These are phyloP conservation scores for Halcyon smyrnensis DNA, from an alignment of 2,797 vertebrate genomes.

Conservation along the genomic window DNA sequence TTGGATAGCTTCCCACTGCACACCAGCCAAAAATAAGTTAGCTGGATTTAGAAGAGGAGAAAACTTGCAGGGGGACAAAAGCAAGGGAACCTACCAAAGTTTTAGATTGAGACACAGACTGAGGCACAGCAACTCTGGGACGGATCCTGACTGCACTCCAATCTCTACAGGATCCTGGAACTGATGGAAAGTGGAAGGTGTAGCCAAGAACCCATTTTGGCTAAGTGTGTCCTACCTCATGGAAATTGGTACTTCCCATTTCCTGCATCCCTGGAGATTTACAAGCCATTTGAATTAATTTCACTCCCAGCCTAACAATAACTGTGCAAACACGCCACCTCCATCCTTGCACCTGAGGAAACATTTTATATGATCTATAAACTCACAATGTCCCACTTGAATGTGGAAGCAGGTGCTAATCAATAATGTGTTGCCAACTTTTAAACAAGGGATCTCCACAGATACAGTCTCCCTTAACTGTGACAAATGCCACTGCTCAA, in stretches of 20 bases:
- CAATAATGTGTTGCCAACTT: conserved; percentile 8
- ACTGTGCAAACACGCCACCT: background rate
- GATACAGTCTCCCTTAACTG: background rate
- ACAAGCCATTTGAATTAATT: conserved; percentile 42
- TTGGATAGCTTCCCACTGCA: conserved; percentile 56
- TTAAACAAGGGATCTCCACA: conserved; percentile 23
- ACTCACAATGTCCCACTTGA: conserved; percentile 42
- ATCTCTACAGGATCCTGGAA: background rate
- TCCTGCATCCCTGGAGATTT: conserved; percentile 1
- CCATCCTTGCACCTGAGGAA: conserved; percentile 60
- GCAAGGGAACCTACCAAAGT: fast-evolving
- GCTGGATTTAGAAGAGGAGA: conserved; percentile 31
- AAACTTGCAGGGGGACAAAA: background rate
- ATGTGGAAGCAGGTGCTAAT: conserved; percentile 48
- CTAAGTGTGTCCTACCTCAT: background rate
- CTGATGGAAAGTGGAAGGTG: background rate
- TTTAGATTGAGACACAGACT: background rate
- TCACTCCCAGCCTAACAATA: conserved; percentile 26
- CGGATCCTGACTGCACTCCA: background rate
- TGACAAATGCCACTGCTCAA: fast-evolving
- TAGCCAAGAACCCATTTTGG: background rate
- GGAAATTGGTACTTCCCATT: conserved; percentile 32
- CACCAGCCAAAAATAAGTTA: conserved; percentile 56
- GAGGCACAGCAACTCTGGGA: background rate
- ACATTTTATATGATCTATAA: conserved; percentile 53